Evolutionary conservation across 2,113 vertebrate species (phyloP).

Genomic region (Pitta sordida): DNA sequence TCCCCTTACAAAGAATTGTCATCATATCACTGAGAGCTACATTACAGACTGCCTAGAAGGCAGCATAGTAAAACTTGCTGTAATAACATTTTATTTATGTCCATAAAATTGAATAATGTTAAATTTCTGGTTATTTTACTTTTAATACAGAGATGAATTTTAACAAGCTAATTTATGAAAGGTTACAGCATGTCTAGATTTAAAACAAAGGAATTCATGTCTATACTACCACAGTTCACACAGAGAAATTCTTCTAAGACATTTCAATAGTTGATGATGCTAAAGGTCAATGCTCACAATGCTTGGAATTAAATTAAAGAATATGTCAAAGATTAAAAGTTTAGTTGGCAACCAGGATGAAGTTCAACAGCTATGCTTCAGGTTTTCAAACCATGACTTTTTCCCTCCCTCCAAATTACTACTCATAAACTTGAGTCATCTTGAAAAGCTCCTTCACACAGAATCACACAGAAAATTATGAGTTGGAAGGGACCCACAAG

Average conservation of each 20-base stretch:
- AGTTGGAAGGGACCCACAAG: no score
- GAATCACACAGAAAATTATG: no score
- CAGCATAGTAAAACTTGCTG: neutral
- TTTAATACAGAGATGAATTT: slow-evolving; percentile 39
- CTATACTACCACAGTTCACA: neutral
- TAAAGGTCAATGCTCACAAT: slow-evolving; percentile 6
- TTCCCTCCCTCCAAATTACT: neutral
- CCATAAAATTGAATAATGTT: slow-evolving; percentile 22
- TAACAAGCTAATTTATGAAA: slow-evolving; percentile 47
- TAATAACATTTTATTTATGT: slow-evolving; percentile 49
- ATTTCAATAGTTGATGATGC: slow-evolving; percentile 15
- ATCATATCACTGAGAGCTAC: neutral
- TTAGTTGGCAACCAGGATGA: neutral
- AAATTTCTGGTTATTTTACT: slow-evolving; percentile 16
- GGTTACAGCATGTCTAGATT: slow-evolving; percentile 23
- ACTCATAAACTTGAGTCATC: neutral
- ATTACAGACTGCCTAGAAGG: neutral
- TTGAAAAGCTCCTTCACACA: neutral
- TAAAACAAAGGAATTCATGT: slow-evolving; percentile 30
- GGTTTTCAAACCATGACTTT: neutral
- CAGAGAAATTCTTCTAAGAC: neutral
- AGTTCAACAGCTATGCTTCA: neutral
- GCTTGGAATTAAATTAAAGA: neutral
- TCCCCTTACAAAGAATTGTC: neutral
- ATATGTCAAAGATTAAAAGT: neutral